phyloP scores from a whole-genome alignment of 2,888 invertebrate genomes.

The Pachycephus smyrnensis region DNA sequence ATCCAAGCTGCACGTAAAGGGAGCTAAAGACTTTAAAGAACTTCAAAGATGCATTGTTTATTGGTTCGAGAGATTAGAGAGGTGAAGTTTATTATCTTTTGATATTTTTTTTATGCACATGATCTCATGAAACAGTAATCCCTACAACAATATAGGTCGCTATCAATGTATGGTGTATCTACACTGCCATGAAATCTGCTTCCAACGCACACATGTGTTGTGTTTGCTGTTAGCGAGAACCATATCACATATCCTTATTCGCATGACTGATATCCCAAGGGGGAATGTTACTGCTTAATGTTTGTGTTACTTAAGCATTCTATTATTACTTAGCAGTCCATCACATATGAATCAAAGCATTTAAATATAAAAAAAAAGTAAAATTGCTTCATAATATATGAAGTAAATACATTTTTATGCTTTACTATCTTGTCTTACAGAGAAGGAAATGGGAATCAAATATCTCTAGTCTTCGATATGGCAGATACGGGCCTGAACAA shows the following conservation, averaged over 20 bases:
- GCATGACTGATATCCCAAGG: background rate
- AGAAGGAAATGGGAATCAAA: conserved; percentile 79
- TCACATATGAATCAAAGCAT: background rate
- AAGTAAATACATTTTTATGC: background rate
- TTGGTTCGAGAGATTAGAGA: conserved; percentile 85
- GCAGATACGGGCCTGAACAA: conserved; percentile 86
- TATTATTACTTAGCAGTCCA: background rate
- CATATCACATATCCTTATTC: background rate
- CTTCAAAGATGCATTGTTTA: conserved; percentile 86
- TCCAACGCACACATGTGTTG: background rate
- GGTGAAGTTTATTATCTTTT: conserved; percentile 63
- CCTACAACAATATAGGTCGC: background rate
- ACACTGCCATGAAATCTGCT: background rate
- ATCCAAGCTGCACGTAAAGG: conserved; percentile 84
- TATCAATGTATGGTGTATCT: background rate
- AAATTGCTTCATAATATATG: background rate
- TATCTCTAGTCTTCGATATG: conserved; percentile 93
- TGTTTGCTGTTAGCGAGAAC: background rate
- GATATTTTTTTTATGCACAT: background rate
- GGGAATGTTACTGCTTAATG: background rate
- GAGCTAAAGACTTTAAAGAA: conserved; percentile 79
- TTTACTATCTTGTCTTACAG: conserved; percentile 63
- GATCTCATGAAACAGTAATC: background rate
- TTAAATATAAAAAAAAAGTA: conserved; percentile 6
- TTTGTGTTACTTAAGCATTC: background rate